Conservation (phyloP, 2,888 invertebrate genomes). For the Mamestra brassicae region DNA sequence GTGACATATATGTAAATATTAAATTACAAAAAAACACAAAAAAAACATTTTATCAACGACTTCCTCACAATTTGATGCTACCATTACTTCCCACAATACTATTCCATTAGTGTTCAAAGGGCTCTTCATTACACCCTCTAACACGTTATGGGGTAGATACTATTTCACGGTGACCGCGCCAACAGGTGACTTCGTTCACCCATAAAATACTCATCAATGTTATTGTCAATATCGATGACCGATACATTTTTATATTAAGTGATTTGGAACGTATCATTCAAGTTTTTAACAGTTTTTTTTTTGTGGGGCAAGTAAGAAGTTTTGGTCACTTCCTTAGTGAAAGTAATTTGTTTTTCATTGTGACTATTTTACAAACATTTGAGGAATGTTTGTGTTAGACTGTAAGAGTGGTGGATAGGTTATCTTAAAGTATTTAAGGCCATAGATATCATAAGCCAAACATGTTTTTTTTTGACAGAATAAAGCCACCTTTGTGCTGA, state of each 20-base stretch:
- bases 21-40: neutral
- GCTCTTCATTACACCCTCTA: slow-evolving; percentile 44
- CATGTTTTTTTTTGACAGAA: no score
- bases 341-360: slow-evolving; percentile 3
- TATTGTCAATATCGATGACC: slow-evolving; percentile 46
- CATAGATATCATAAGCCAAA: no score
- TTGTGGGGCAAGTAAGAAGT: neutral
- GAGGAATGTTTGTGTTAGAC: neutral
- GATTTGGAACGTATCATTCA: slow-evolving; percentile 35
- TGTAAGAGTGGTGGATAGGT: neutral
- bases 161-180: slow-evolving; percentile 74
- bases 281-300: slow-evolving; percentile 18
- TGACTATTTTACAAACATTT: neutral
- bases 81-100: slow-evolving; percentile 5
- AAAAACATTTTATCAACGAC: slow-evolving; percentile 3
- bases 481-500: neutral
- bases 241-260: slow-evolving; percentile 53
- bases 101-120: slow-evolving; percentile 38
- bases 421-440: neutral
- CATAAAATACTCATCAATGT: slow-evolving; percentile 64
- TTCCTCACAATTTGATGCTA: neutral
- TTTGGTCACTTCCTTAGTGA: slow-evolving; percentile 6
- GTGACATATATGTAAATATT: no score
- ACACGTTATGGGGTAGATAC: slow-evolving; percentile 25
- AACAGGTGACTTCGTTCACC: slow-evolving; percentile 70